phyloP scores from a whole-genome alignment of 53 echinoderm and acorn worm species.

The Holothuria scabra region DNA sequence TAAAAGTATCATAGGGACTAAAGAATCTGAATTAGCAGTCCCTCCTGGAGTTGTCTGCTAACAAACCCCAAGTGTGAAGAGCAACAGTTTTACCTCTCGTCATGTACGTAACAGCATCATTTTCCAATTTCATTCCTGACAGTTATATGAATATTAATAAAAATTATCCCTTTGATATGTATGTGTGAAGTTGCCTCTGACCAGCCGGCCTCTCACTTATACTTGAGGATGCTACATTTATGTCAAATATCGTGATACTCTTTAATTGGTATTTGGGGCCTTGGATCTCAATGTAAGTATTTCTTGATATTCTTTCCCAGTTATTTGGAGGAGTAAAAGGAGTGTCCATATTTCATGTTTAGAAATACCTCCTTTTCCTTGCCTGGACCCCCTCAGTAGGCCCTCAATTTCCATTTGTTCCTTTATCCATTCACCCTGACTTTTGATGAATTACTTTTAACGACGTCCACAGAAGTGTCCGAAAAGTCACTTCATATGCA shows the following conservation, averaged over 20 bases:
- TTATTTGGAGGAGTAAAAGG: constrained; percentile 11
- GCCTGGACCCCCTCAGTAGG: constrained; percentile 14
- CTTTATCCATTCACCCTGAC: constrained; percentile 28
- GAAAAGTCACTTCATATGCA: constrained; percentile 41
- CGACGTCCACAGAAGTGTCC: constrained; percentile 43
- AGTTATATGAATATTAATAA: constrained; percentile 47
- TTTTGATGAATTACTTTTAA: constrained; percentile 42
- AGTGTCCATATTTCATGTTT: constrained; percentile 30
- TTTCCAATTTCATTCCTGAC: constrained; percentile 35
- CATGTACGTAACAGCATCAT: not conserved
- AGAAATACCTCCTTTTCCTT: too few species aligned
- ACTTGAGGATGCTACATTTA: constrained; percentile 41
- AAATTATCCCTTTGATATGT: constrained; percentile 39
- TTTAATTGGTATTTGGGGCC: constrained; percentile 54
- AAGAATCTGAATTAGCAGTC: too few species aligned
- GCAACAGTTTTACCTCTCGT: constrained; percentile 19
- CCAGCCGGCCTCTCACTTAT: constrained; percentile 34
- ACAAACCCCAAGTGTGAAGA: constrained; percentile 13
- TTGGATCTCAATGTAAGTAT: too few species aligned
- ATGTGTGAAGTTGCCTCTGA: not conserved
- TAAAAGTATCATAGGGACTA: too few species aligned
- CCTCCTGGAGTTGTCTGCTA: too few species aligned
- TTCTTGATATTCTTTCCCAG: constrained; percentile 14
- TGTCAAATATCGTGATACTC: constrained; percentile 48
- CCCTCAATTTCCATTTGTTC: constrained; percentile 41